A percentile compares a stretch with the other conserved stretches of the same genome.
Conservation (phyloP, 2,797 vertebrate genomes). For the Enteromius fasciolatus region DNA sequence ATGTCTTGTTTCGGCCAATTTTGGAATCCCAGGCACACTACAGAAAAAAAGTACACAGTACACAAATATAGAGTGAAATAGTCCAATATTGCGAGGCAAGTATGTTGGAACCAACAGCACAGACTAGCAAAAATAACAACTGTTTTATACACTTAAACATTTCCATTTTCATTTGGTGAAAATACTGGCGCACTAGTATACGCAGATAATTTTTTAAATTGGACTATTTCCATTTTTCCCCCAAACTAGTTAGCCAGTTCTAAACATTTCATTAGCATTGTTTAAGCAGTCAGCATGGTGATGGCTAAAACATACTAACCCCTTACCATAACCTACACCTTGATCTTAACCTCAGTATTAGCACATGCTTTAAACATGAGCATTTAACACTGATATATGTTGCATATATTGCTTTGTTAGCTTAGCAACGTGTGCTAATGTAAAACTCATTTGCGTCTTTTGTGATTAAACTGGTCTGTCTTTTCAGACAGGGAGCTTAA, state of each 20-base stretch:
- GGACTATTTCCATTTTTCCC: not conserved
- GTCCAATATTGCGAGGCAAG: not conserved
- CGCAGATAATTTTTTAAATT: not conserved
- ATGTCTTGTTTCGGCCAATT: not conserved
- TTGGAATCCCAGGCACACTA: not conserved
- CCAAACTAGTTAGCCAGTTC: not conserved
- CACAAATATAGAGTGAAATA: constrained; percentile 1
- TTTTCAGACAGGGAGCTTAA: not conserved
- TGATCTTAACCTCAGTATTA: not conserved
- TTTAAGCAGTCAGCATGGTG: too few species aligned
- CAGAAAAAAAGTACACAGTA: not conserved
- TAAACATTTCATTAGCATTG: too few species aligned
- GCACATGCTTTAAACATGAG: not conserved
- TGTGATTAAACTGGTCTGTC: not conserved
- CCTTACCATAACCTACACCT: too few species aligned
- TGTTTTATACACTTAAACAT: not conserved
- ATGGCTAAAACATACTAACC: too few species aligned
- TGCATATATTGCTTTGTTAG: not conserved
- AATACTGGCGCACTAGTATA: not conserved
- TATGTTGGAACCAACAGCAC: not conserved
- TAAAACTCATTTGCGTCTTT: not conserved
- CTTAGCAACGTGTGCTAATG: not conserved
- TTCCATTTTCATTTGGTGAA: not conserved
- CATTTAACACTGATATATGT: too few species aligned
- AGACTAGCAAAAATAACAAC: not conserved